A percentile compares a stretch with the other conserved stretches of the same genome.
Evolutionary conservation across 1,140 invertebrate genomes (phyloP).

Genomic region (Apis cerana): DNA sequence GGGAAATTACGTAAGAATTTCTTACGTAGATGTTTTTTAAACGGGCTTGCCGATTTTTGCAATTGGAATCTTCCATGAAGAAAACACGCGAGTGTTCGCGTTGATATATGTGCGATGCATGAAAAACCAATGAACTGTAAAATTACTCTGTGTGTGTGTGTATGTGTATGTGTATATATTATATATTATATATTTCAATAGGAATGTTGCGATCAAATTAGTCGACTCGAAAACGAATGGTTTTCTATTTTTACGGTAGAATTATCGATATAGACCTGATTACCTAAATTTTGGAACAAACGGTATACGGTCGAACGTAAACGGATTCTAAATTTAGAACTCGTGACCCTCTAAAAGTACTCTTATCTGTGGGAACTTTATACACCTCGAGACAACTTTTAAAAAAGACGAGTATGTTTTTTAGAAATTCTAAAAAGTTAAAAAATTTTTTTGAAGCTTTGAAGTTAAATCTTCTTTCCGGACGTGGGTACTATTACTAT

Average conservation of each 20-base stretch:
- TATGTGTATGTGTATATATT: too few relatives aligned
- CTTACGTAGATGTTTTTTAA: not conserved
- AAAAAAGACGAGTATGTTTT: not conserved
- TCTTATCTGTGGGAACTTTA: conserved; percentile 30
- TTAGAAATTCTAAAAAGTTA: not conserved
- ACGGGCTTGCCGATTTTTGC: not conserved
- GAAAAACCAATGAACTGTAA: too few relatives aligned
- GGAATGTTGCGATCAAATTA: not conserved
- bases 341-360: conserved; percentile 32
- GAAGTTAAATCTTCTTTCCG: too few relatives aligned
- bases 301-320: not conserved
- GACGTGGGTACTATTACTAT: too few relatives aligned
- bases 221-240: not conserved
- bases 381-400: not conserved
- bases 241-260: conserved; percentile 24
- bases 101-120: too few relatives aligned
- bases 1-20: conserved; percentile 16
- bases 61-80: not conserved
- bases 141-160: too few relatives aligned
- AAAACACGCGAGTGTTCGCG: not conserved
- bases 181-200: too few relatives aligned
- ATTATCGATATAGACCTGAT: conserved; percentile 27
- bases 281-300: conserved; percentile 30
- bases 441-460: too few relatives aligned
- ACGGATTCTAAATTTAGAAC: conserved; percentile 30